A percentile compares a stretch with the other conserved stretches of the same genome.
Evolutionary conservation across 2,888 invertebrate species (phyloP).

Genomic region (Epinotia demarniana): DNA sequence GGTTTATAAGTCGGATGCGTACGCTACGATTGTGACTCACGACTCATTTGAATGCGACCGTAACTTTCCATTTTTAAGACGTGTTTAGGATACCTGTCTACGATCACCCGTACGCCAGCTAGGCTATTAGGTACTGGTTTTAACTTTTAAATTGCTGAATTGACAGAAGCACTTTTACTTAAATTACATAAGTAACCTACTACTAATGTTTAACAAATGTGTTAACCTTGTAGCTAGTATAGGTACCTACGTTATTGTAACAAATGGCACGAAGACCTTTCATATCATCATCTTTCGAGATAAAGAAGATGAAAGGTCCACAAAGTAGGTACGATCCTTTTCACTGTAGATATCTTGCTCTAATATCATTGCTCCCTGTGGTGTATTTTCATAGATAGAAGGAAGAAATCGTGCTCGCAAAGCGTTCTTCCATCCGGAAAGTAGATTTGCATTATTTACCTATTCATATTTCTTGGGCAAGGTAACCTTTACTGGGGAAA

Average conservation of each 20-base stretch:
- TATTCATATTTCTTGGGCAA: slow-evolving; percentile 52
- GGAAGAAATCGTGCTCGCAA: slow-evolving; percentile 66
- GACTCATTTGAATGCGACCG: slow-evolving; percentile 66
- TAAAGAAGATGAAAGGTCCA: slow-evolving; percentile 46
- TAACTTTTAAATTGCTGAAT: slow-evolving; percentile 45
- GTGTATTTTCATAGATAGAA: slow-evolving; percentile 66
- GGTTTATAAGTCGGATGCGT: slow-evolving; percentile 69
- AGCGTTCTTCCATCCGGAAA: slow-evolving; percentile 60
- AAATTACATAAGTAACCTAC: neutral
- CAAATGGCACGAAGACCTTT: slow-evolving; percentile 36
- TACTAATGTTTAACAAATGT: neutral
- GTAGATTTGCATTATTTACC: slow-evolving; percentile 73
- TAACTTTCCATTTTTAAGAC: slow-evolving; percentile 71
- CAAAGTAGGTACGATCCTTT: slow-evolving; percentile 51
- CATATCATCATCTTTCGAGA: slow-evolving; percentile 37
- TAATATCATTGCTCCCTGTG: slow-evolving; percentile 76
- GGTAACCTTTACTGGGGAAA: slow-evolving; percentile 72
- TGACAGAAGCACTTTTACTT: neutral
- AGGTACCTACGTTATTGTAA: slow-evolving; percentile 19
- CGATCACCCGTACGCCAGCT: slow-evolving; percentile 48
- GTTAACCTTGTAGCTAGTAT: slow-evolving; percentile 20
- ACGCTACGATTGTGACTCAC: slow-evolving; percentile 63
- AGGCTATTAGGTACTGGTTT: slow-evolving; percentile 45
- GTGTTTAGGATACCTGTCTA: slow-evolving; percentile 36
- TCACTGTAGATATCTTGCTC: slow-evolving; percentile 68